Evolutionary conservation across 2,888 invertebrate genomes (phyloP).

Genomic region (Pristionchus fissidentatus): DNA sequence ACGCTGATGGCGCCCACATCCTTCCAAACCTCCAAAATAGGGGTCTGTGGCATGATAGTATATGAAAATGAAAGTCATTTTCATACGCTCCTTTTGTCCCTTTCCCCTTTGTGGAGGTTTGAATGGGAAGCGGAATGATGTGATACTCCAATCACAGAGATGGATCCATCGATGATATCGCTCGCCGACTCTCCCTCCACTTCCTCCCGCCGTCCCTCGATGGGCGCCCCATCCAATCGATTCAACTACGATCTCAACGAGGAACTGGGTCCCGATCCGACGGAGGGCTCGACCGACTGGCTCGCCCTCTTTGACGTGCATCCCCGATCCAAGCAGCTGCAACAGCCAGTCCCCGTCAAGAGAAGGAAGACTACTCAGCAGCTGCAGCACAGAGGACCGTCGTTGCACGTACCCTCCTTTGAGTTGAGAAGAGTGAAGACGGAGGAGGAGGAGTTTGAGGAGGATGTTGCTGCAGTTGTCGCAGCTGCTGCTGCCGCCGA

Average conservation of each 20-base stretch:
- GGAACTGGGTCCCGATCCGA: conserved; percentile 11
- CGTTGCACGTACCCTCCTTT: no score
- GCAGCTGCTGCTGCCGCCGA: conserved; percentile 4
- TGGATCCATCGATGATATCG: conserved; percentile 41
- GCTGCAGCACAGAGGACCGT: not conserved
- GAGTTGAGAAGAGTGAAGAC: no score
- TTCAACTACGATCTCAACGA: conserved; percentile 10
- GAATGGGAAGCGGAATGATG: not conserved
- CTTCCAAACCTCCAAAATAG: no score
- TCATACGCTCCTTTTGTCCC: not conserved
- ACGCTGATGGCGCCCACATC: no score
- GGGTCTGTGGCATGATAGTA: no score
- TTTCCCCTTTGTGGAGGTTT: not conserved
- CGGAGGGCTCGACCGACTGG: not conserved
- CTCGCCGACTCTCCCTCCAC: not conserved
- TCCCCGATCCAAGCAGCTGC: not conserved
- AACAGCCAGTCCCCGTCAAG: not conserved
- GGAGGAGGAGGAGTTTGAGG: not conserved
- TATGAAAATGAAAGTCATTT: no score
- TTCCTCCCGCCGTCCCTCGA: not conserved
- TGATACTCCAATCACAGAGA: not conserved
- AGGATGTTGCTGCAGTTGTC: not conserved
- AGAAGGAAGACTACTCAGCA: not conserved
- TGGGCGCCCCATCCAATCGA: not conserved
- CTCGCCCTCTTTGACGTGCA: not conserved